Evolutionary conservation across 2,113 vertebrate genomes (phyloP).

Genomic region (Hylia prasina): DNA sequence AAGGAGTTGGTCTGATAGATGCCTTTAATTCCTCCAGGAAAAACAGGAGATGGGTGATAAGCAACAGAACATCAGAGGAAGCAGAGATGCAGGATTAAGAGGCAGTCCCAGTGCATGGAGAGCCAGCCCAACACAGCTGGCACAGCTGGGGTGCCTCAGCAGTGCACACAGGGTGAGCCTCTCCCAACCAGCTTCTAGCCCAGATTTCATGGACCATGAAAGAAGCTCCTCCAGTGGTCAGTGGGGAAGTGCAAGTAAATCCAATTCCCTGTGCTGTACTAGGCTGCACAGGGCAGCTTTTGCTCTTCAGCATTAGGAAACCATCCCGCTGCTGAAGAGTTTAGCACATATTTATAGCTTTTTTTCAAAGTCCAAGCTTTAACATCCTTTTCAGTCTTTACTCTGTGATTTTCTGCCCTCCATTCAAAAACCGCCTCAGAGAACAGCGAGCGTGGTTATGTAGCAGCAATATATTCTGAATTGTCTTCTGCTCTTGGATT

Average conservation of each 20-base stretch:
- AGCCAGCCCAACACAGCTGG: background rate
- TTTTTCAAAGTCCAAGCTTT: background rate
- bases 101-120: background rate
- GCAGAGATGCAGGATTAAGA: background rate
- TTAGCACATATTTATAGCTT: background rate
- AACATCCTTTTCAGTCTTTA: background rate
- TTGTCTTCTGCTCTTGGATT: conserved; percentile 50
- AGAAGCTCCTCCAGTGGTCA: background rate
- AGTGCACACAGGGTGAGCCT: background rate
- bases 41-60: background rate
- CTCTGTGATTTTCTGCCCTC: background rate
- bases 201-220: background rate
- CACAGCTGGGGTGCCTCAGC: background rate
- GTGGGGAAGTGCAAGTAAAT: background rate
- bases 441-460: background rate
- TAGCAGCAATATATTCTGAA: conserved; percentile 32
- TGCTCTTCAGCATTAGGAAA: background rate
- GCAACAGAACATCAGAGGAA: background rate
- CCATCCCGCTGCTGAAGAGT: background rate
- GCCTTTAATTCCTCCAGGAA: conserved; percentile 13
- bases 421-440: conserved; percentile 13
- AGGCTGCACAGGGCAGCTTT: background rate
- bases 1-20: background rate
- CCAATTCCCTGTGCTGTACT: background rate
- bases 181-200: background rate